phyloP scores from a whole-genome alignment of 2,888 invertebrate species.

The Augochlorella aurata region DNA sequence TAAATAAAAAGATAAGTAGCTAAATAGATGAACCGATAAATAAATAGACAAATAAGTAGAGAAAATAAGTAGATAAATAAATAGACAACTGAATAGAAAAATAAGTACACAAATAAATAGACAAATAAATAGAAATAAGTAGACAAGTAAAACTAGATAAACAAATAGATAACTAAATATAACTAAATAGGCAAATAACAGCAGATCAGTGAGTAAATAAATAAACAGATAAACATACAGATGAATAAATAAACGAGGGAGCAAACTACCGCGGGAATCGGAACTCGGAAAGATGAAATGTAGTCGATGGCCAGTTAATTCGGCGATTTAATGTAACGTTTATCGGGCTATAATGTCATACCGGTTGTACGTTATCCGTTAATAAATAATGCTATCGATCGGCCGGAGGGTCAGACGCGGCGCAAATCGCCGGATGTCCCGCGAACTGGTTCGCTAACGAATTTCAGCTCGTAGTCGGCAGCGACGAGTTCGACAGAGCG shows the following conservation, averaged over 20 bases:
- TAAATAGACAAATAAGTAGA: no score
- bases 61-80: no score
- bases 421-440: constrained; percentile 10
- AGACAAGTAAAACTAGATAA: no score
- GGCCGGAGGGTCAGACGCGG: background rate
- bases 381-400: constrained; percentile 52
- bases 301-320: constrained; percentile 46
- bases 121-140: no score
- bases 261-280: background rate
- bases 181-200: no score
- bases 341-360: constrained; percentile 31
- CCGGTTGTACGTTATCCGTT: constrained; percentile 41
- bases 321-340: constrained; percentile 39
- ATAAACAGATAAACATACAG: no score
- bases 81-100: no score
- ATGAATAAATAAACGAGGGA: background rate
- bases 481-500: constrained; percentile 5
- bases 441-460: constrained; percentile 7
- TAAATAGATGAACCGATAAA: no score
- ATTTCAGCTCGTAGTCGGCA: background rate
- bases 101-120: no score
- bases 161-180: no score
- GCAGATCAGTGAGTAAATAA: no score
- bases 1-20: no score
- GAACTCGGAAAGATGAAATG: constrained; percentile 29